Conservation (phyloP, 1,140 invertebrate genomes). For the Drosophila sproati region DNA sequence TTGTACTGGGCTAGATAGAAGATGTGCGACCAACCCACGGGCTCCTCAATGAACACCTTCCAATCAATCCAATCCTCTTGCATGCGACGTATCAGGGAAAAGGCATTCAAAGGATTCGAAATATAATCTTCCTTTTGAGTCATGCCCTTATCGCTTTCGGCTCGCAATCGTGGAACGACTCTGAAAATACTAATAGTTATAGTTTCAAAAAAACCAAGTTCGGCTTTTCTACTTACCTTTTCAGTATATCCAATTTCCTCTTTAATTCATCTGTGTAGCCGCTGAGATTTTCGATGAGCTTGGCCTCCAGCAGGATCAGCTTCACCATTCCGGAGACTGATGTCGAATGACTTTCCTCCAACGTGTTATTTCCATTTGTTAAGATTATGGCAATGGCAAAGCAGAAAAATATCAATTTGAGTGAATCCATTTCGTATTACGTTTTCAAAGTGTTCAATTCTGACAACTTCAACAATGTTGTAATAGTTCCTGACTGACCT, state of each 20-base stretch:
- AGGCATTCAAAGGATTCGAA: slow-evolving; percentile 56
- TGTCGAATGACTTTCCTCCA: slow-evolving; percentile 84
- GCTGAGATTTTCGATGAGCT: slow-evolving; percentile 92
- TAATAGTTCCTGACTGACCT: not conserved
- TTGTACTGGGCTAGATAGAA: slow-evolving; percentile 88
- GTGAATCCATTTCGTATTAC: not conserved
- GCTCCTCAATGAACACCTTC: slow-evolving; percentile 37
- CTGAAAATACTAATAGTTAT: not conserved
- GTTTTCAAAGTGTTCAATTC: not conserved
- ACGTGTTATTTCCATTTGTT: not conserved
- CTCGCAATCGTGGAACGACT: slow-evolving; percentile 66
- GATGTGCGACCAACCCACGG: slow-evolving; percentile 85
- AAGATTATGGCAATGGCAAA: not conserved
- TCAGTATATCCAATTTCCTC: slow-evolving; percentile 43
- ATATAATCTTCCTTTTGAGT: slow-evolving; percentile 86
- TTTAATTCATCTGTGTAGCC: slow-evolving; percentile 88
- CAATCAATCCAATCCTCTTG: slow-evolving; percentile 59
- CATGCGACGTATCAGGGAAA: slow-evolving; percentile 60
- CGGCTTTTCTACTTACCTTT: slow-evolving; percentile 27
- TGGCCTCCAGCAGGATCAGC: slow-evolving; percentile 92
- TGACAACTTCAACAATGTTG: not conserved
- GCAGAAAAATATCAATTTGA: not conserved
- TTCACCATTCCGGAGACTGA: slow-evolving; percentile 94
- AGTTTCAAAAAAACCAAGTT: no score
- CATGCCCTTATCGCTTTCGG: slow-evolving; percentile 91